These are phyloP conservation scores for Helleia helle DNA, from an alignment of 2,888 invertebrate species.

Conservation along the genomic window DNA sequence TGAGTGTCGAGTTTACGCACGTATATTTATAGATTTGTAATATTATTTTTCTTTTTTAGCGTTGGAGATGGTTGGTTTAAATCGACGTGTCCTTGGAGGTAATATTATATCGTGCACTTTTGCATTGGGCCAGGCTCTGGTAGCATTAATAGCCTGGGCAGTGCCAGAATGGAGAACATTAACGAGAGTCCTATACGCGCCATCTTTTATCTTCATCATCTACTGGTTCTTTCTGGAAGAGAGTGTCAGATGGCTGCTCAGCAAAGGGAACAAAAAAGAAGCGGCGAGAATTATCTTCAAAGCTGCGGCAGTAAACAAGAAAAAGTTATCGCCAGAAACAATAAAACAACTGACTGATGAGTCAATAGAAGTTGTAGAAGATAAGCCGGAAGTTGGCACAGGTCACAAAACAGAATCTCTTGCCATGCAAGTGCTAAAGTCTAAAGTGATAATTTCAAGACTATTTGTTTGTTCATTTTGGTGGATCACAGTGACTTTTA, in stretches of 20 bases:
- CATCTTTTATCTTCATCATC: slow-evolving; percentile 75
- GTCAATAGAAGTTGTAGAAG: slow-evolving; percentile 10
- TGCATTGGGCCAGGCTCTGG: slow-evolving; percentile 76
- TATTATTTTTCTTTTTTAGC: slow-evolving; percentile 23
- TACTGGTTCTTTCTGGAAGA: slow-evolving; percentile 78
- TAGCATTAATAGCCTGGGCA: slow-evolving; percentile 77
- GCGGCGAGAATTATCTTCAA: slow-evolving; percentile 51
- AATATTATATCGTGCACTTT: slow-evolving; percentile 78
- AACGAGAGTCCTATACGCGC: slow-evolving; percentile 76
- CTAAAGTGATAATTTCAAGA: slow-evolving; percentile 65
- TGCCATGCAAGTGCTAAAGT: slow-evolving; percentile 38
- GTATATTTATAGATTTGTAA: too few species aligned
- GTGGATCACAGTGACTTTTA: slow-evolving; percentile 85
- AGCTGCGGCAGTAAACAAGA: slow-evolving; percentile 59
- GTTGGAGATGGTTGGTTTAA: slow-evolving; percentile 46
- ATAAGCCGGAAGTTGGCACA: slow-evolving; percentile 1
- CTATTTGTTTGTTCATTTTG: slow-evolving; percentile 80
- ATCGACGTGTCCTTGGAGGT: slow-evolving; percentile 76
- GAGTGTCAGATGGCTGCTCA: slow-evolving; percentile 81
- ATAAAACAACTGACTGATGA: slow-evolving; percentile 31
- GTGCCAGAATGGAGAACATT: slow-evolving; percentile 78
- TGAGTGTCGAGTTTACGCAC: too few species aligned
- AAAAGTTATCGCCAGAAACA: slow-evolving; percentile 45
- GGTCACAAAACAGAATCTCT: slow-evolving; percentile 22
- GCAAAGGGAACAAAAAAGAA: slow-evolving; percentile 68